Evolutionary conservation across 2,888 invertebrate species (phyloP), one percentile per base, ranked within the genome.

Genomic region (Tromatobia lineatoria): DNA sequence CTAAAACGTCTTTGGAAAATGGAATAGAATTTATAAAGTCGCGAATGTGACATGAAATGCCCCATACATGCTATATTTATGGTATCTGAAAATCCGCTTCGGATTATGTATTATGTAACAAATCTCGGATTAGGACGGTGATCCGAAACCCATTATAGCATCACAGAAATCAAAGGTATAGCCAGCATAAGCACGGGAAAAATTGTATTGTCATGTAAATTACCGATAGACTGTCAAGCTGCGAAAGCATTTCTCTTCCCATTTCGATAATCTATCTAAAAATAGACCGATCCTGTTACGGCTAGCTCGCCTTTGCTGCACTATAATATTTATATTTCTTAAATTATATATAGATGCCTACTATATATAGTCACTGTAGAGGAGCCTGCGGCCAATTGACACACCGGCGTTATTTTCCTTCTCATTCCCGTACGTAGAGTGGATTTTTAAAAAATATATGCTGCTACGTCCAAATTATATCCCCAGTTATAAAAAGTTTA

Each of bases 251-350:
- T 18, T 25, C 10, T 34, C n/a, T 69, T 50, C 10, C 66, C 8
- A 50, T 69, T 50, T 75, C 61, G 29, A 42, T 52, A 64, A 25
- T 61, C 23, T 34, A 66, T 66, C 52, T 66, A 76, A 76, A 76
- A 76, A 66, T 66, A 54, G 42, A 20, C 23, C 13, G 52, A 76
- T 76, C 66, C 66, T 76, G 73, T 73, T 59, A 74, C 74, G 38
- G n/a, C 47, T n/a, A 61, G 61, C 61, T 50, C 34, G 18, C 34
- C 61, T n/a, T 3, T 50, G 13, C 45, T 25, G 18, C 57, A 38
- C 57, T 42, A 23, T 4, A n/a, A 38, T 20, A 8, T 52, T 0
- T 57, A 20, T 20, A n/a, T 15, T 42, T 15, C 57, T 38, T 50
- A 59, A 50, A 4, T 47, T 42, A 52, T 57, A 42, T 38, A 38